Base-by-base conservation (phyloP, 2,888 invertebrate species). In the Oscheius onirici region DNA sequence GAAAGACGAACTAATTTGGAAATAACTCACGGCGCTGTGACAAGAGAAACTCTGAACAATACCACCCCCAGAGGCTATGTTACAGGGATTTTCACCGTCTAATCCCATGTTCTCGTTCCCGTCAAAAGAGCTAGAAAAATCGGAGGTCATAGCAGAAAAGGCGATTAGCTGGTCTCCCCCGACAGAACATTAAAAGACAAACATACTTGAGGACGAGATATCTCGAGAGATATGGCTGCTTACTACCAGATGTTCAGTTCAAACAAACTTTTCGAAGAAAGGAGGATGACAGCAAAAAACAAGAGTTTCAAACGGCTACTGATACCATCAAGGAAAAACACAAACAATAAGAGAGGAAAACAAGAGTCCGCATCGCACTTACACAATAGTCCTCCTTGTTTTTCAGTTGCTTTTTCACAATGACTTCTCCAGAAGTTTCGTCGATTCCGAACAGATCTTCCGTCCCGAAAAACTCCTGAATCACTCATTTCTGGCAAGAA, bases 391-490 rank as follows among this genome's bases (percentile, higher is more conserved):
- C 74, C 13, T 69, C 58, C 20, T 61, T 65, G 15, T n/a, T 68
- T 69, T 83, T 82, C 28, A 84, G 61, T 6, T 44, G 28, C 41
- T 70, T 66, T 2, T 52, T 65, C 11, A 75, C 72, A 51, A 78
- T 79, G 43, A 84, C 67, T 20, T 82, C 84, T 2, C 84, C 84
- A 2, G 78, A 66, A 15, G 57, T 69, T 43, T 80, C 78, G 54
- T 84, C 82, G 44, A 84, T 80, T 24, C 66, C 72, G 51, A 84
- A 75, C 26, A 51, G 69, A 26, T 75, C 73, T 1, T 74, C 71
- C 34, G 75, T 75, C 3, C 44, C 57, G 15, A 63, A 34, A 10
- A 76, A 51, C 15, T 78, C 76, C 49, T 78, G 65, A 1, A 78
- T 41, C 0, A 15, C 11, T 46, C 3, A n/a, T 8, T 46, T 17